These are phyloP conservation scores for Sebastes alutus DNA, from an alignment of 2,797 vertebrate genomes.

Conservation along the genomic window DNA sequence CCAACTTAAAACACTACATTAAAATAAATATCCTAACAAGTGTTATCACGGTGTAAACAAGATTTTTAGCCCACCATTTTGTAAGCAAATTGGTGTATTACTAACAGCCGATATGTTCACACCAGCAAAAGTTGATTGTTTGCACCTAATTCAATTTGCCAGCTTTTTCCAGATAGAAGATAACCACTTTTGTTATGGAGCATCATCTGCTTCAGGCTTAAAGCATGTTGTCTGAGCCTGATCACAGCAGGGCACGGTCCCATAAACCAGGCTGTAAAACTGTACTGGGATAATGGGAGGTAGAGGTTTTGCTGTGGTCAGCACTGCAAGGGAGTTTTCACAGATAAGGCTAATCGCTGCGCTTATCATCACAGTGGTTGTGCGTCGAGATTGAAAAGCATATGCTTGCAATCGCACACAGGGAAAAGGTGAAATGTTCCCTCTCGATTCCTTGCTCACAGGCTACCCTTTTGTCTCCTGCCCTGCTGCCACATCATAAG, in stretches of 20 bases:
- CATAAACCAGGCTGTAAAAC: slow-evolving; percentile 72
- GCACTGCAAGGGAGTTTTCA: slow-evolving; percentile 69
- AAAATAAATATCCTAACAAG: background rate
- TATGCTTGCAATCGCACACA: slow-evolving; percentile 41
- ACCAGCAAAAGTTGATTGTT: slow-evolving; percentile 19
- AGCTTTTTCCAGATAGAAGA: slow-evolving; percentile 29
- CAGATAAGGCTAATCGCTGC: slow-evolving; percentile 74
- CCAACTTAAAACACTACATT: background rate
- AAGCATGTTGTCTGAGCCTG: slow-evolving; percentile 47
- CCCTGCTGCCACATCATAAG: slow-evolving; percentile 42
- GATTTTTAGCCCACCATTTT: background rate
- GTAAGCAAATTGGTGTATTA: background rate
- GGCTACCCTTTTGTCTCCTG: slow-evolving; percentile 48
- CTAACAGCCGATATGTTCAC: slow-evolving; percentile 19
- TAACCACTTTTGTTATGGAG: slow-evolving; percentile 34
- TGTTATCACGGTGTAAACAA: background rate
- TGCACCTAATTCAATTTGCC: background rate
- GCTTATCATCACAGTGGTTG: slow-evolving; percentile 71
- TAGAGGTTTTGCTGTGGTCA: slow-evolving; percentile 75
- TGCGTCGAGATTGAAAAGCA: slow-evolving; percentile 70
- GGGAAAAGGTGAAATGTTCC: slow-evolving; percentile 55
- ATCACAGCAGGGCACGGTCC: slow-evolving; percentile 60
- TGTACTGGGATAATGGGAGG: slow-evolving; percentile 64
- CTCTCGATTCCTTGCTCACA: slow-evolving; percentile 31
- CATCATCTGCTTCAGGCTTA: slow-evolving; percentile 45